phyloP scores from a whole-genome alignment of 2,888 invertebrate genomes.

The Agrotis segetum region DNA sequence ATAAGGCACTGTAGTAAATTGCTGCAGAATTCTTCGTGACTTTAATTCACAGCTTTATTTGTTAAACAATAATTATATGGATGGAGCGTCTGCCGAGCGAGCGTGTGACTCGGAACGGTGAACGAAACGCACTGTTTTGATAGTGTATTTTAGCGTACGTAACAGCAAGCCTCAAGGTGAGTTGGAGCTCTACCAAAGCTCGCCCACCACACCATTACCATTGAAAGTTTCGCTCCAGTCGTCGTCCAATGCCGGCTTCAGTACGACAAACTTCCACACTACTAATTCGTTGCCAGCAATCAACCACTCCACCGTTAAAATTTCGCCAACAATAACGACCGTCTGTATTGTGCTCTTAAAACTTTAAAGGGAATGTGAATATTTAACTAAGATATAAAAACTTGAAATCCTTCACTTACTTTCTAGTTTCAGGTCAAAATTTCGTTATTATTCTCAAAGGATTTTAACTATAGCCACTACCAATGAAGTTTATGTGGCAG shows the following conservation, averaged over 20 bases:
- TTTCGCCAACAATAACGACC: constrained; percentile 18
- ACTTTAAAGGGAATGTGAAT: constrained; percentile 68
- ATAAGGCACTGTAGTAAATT: constrained; percentile 70
- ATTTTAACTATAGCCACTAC: neutral
- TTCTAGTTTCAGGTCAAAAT: constrained; percentile 48
- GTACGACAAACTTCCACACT: constrained; percentile 8
- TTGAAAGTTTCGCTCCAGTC: constrained; percentile 67
- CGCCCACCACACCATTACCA: constrained; percentile 73
- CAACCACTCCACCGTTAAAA: constrained; percentile 17
- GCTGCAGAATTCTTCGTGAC: constrained; percentile 39
- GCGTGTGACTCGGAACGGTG: constrained; percentile 78
- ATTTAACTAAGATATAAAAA: constrained; percentile 65
- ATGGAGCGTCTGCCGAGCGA: constrained; percentile 60
- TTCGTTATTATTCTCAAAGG: neutral
- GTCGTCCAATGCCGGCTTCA: constrained; percentile 72
- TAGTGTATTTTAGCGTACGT: constrained; percentile 88
- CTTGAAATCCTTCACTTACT: constrained; percentile 77
- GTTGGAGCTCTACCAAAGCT: constrained; percentile 77
- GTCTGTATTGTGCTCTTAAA: constrained; percentile 48
- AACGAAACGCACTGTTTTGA: constrained; percentile 88
- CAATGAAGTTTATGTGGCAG: too few relatives aligned
- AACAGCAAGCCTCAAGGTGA: constrained; percentile 87
- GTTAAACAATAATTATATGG: constrained; percentile 57
- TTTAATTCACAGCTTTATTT: constrained; percentile 66
- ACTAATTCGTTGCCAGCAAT: constrained; percentile 29